A percentile compares a stretch with the other conserved stretches of the same genome.
phyloP scores from a whole-genome alignment of 2,797 vertebrate genomes.

The Poecilia velifera region DNA sequence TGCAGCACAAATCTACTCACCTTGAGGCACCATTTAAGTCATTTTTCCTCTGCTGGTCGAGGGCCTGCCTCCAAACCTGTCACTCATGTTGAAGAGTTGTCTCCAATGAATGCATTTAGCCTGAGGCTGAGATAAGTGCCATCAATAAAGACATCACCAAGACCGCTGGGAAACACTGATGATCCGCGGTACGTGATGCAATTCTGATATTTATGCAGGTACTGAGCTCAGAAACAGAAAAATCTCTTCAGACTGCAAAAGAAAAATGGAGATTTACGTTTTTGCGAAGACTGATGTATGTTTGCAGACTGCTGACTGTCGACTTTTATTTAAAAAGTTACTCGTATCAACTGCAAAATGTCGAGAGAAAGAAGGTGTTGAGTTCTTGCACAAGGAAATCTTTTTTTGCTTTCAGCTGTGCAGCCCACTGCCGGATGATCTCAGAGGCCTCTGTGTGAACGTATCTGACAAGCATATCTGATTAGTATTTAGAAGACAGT shows the following conservation, averaged over 20 bases:
- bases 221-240: conserved; percentile 1
- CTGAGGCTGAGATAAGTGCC: conserved; percentile 41
- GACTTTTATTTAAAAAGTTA: conserved; percentile 22
- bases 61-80: conserved; percentile 30
- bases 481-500: conserved; percentile 48
- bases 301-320: conserved; percentile 9
- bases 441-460: conserved; percentile 33
- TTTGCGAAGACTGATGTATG: background rate
- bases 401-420: conserved; percentile 5
- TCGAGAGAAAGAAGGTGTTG: conserved; percentile 17
- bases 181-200: conserved; percentile 21
- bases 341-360: background rate
- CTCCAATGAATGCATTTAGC: conserved; percentile 36
- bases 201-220: conserved; percentile 19
- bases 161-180: conserved; percentile 15
- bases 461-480: conserved; percentile 56
- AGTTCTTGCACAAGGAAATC: conserved; percentile 24
- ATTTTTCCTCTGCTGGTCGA: conserved; percentile 27
- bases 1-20: conserved; percentile 20
- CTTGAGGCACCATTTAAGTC: conserved; percentile 28
- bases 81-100: conserved; percentile 49
- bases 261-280: conserved; percentile 1
- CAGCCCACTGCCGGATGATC: conserved; percentile 35
- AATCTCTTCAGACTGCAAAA: background rate
- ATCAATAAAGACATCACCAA: conserved; percentile 48